Base-by-base conservation (phyloP, 2,888 invertebrate genomes). In the Polydrusus pterygomalis region DNA sequence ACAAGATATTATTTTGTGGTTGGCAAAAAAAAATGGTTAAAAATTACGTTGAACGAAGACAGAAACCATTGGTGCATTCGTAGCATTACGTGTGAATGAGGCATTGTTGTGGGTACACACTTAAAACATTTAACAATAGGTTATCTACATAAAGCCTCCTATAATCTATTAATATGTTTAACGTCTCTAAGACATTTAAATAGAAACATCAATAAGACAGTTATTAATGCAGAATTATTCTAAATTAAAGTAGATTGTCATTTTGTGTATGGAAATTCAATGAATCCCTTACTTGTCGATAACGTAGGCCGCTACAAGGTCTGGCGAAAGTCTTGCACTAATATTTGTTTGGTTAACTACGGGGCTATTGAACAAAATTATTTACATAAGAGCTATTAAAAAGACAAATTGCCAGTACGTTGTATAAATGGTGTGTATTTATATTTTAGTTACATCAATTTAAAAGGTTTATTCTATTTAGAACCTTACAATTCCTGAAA, bases 211-310 rank as follows among this genome's bases (percentile, higher is more conserved):
- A 81, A 86, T 82, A 85, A 56, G 64, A 71, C 54, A 64, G 34
- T 51, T 64, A 70, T 51, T 60, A 56, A 69, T 69, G 69, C 81
- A 84, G 69, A 69, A 54, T 72, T 83, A 83, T 84, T 85, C 82
- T 85, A 86, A 85, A 83, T 64, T 82, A 83, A 85, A 85, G 81
- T 84, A 85, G 87, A 87, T 87, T 87, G 87, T 87, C 87, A 86
- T 86, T 86, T 84, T 82, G 82, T 80, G 77, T 81, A 79, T 82
- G 85, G 84, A 85, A 85, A 82, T 56, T 74, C 81, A 82, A 38
- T 79, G 78, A 83, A 79, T 78, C 80, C 77, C 79, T 75, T 73
- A 74, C 72, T 77, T 69, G 62, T 25, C n/a, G 71, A 69, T 73
- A 75, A 77, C 77, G 70, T 80, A 79, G 80, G 80, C 80, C 74